phyloP scores from a whole-genome alignment of 1,140 invertebrate species.

The Rhagoletis pomonella region DNA sequence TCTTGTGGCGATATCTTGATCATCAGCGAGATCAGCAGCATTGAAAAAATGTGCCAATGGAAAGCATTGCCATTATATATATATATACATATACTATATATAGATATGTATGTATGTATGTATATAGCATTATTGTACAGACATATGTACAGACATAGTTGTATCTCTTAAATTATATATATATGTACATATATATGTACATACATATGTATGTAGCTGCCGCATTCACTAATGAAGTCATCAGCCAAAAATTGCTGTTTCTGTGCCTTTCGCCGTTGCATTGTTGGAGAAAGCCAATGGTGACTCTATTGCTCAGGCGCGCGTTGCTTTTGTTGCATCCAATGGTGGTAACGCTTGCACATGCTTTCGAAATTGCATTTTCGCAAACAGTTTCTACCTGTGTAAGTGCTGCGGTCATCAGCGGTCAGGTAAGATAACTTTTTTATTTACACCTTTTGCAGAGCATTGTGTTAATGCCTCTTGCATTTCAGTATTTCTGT shows the following conservation, averaged over 20 bases:
- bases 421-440: not conserved
- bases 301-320: not conserved
- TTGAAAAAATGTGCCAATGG: not conserved
- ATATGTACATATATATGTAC: not conserved
- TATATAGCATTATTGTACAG: too few relatives aligned
- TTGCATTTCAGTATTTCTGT: not conserved
- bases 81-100: too few relatives aligned
- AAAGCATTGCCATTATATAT: not conserved
- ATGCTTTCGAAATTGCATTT: not conserved
- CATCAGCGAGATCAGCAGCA: not conserved
- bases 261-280: not conserved
- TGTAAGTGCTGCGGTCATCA: not conserved
- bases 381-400: not conserved
- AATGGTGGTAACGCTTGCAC: not conserved
- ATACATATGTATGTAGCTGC: not conserved
- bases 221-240: constrained; percentile 26
- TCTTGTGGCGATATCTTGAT: constrained; percentile 41
- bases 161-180: too few relatives aligned
- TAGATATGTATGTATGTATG: not conserved
- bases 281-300: not conserved
- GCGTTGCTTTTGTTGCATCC: not conserved
- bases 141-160: not conserved
- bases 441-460: not conserved
- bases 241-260: not conserved
- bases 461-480: not conserved